Conservation (phyloP, 2,113 vertebrate genomes). For the Tenrec ecaudatus region DNA sequence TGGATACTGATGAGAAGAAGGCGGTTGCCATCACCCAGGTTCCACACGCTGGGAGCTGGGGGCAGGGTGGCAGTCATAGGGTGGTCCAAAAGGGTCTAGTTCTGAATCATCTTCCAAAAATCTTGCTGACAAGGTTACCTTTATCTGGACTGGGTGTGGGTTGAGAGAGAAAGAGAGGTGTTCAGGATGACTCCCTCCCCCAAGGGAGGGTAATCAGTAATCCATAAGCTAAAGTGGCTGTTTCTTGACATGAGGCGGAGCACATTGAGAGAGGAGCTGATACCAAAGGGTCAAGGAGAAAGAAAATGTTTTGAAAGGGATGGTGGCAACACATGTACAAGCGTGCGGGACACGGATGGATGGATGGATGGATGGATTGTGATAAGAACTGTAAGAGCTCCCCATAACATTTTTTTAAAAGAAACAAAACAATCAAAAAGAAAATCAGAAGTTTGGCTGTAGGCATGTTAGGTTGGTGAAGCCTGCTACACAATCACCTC, state of each 20-base stretch:
- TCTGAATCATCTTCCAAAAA: not conserved
- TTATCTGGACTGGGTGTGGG: no score
- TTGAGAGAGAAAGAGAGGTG: not conserved
- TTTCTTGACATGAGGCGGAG: rapidly evolving
- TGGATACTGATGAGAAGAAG: not conserved
- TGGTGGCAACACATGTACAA: no score
- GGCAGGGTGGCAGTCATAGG: not conserved
- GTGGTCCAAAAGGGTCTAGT: not conserved
- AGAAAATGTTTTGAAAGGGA: no score
- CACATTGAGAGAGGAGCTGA: not conserved
- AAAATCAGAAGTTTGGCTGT: not conserved
- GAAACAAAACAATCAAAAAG: no score
- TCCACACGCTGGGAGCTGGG: not conserved
- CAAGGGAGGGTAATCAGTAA: not conserved
- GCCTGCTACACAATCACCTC: rapidly evolving
- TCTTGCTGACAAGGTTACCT: no score
- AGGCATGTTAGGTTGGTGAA: not conserved
- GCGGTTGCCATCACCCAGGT: no score
- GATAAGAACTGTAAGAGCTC: no score
- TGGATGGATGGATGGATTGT: no score
- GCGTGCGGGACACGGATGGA: no score
- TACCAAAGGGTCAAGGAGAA: no score
- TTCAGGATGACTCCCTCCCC: not conserved
- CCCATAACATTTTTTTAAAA: no score
- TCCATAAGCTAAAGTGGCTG: no score